Evolutionary conservation across 2,113 vertebrate species (phyloP).

Genomic region (Megaleporinus macrocephalus): DNA sequence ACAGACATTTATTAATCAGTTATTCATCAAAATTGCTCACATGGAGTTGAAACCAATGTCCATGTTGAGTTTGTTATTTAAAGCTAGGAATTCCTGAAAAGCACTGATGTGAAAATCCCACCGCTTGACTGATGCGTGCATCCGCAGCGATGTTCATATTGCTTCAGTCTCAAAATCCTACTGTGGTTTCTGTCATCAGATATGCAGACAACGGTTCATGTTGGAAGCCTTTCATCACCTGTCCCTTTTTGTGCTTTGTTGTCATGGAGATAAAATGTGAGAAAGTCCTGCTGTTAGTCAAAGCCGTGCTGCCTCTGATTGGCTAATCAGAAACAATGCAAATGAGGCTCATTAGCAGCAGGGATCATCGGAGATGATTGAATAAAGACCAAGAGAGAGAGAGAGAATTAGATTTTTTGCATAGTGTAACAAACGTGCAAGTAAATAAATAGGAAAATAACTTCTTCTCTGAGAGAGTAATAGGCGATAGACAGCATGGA

Average conservation of each 20-base stretch:
- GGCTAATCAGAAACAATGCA: constrained; percentile 48
- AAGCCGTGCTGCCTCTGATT: constrained; percentile 46
- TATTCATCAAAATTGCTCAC: no score
- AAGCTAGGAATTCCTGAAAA: no score
- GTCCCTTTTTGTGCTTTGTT: not conserved
- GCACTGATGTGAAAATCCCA: no score
- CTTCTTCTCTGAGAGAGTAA: not conserved
- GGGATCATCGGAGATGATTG: constrained; percentile 39
- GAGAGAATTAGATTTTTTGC: not conserved
- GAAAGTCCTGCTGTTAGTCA: constrained; percentile 16
- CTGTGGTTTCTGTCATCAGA: not conserved
- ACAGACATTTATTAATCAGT: no score
- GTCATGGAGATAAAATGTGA: constrained; percentile 2
- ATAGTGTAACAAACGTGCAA: not conserved
- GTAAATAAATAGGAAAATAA: not conserved
- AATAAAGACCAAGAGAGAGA: constrained; percentile 10
- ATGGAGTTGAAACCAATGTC: no score
- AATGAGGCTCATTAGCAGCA: constrained; percentile 43
- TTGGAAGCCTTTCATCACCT: constrained; percentile 13
- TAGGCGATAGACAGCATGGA: not conserved
- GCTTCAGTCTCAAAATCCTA: not conserved
- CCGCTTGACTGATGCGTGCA: no score
- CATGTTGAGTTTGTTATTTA: no score
- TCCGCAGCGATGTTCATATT: no score
- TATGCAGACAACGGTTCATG: not conserved